These are phyloP conservation scores for Julus scanicus DNA, from an alignment of 2,888 invertebrate genomes.

Conservation along the genomic window DNA sequence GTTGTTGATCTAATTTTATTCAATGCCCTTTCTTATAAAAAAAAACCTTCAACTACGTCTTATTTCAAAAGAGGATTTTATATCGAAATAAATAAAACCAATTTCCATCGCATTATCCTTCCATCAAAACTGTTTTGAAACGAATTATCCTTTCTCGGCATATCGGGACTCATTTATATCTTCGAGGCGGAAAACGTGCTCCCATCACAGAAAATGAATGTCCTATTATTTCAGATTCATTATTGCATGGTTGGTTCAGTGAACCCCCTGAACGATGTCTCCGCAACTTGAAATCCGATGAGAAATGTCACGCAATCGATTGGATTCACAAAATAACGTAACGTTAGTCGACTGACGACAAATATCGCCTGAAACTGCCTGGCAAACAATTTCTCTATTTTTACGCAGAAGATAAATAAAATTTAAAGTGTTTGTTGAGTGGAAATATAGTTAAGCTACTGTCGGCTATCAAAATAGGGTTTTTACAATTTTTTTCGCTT, in stretches of 20 bases:
- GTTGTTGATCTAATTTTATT: no score
- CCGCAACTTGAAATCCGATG: conserved; percentile 13
- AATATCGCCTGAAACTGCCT: not conserved
- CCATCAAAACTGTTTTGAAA: not conserved
- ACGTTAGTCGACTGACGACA: not conserved
- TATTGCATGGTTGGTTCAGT: conserved; percentile 8
- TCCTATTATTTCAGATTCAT: conserved; percentile 37
- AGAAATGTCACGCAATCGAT: conserved; percentile 33
- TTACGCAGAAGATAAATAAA: not conserved
- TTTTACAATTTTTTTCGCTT: not conserved
- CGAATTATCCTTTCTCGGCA: not conserved
- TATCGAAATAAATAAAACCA: not conserved
- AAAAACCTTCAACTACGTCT: not conserved
- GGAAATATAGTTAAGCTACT: conserved; percentile 11
- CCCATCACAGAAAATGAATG: conserved; percentile 9
- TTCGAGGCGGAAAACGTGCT: conserved; percentile 14
- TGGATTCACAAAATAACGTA: conserved; percentile 13
- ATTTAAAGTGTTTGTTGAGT: not conserved
- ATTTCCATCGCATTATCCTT: not conserved
- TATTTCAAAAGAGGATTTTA: not conserved
- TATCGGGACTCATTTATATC: not conserved
- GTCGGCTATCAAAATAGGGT: not conserved
- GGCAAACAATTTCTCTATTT: not conserved
- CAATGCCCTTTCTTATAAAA: no score
- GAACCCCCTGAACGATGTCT: conserved; percentile 28